phyloP scores from a whole-genome alignment of 2,113 vertebrate species.

The Ctenomys sociabilis region DNA sequence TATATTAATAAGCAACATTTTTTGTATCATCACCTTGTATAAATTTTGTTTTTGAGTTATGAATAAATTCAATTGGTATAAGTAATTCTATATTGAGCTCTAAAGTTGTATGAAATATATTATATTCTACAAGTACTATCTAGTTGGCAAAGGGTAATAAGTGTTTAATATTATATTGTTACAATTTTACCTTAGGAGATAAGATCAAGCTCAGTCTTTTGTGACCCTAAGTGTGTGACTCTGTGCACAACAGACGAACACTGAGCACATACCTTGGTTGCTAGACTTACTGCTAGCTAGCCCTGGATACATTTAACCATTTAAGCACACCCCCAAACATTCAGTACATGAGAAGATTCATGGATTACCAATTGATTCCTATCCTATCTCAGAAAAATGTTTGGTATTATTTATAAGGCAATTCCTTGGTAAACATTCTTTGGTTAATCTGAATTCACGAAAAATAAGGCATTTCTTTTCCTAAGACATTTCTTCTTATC shows the following conservation, averaged over 20 bases:
- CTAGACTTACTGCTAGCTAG: not conserved
- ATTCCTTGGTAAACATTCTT: not conserved
- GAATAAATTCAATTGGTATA: not conserved
- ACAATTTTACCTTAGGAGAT: not conserved
- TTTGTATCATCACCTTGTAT: not conserved
- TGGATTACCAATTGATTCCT: not conserved
- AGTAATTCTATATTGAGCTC: not conserved
- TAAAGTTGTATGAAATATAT: not conserved
- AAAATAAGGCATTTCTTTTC: not conserved
- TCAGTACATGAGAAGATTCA: not conserved
- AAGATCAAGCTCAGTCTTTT: not conserved
- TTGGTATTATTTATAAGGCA: not conserved
- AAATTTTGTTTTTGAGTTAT: slow-evolving; percentile 27
- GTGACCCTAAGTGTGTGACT: not conserved
- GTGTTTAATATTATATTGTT: not conserved
- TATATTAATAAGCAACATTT: not conserved
- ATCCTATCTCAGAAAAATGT: not conserved
- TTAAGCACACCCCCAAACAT: not conserved
- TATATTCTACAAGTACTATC: not conserved
- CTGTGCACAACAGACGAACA: not conserved
- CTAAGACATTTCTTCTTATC: not conserved
- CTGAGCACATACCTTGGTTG: not conserved
- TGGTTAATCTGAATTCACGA: not conserved
- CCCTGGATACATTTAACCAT: not conserved
- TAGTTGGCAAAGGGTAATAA: not conserved